These are phyloP conservation scores for Centruroides sculpturatus DNA, from an alignment of 1,140 invertebrate genomes.

Conservation along the genomic window DNA sequence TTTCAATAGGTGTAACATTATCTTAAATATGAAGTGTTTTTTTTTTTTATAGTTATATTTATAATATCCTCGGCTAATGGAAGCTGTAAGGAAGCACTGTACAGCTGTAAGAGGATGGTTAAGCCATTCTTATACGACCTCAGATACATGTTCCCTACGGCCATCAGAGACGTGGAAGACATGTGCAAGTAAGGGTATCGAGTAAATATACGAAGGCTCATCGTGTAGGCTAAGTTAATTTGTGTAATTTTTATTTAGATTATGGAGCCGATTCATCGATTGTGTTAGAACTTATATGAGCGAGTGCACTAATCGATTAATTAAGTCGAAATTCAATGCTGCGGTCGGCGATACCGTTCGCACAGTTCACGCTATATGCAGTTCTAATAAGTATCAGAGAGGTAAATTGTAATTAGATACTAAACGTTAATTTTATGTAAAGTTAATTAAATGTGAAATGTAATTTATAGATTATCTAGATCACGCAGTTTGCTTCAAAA, in stretches of 20 bases:
- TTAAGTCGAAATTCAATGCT: conserved; percentile 18
- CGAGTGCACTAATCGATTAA: conserved; percentile 17
- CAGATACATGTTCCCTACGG: conserved; percentile 21
- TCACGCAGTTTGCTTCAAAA: conserved; percentile 18
- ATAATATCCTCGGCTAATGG: neutral
- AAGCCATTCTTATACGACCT: conserved; percentile 19
- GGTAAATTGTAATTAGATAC: conserved; percentile 9
- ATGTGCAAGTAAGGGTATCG: conserved; percentile 21
- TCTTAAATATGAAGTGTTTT: too few species aligned
- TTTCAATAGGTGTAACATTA: too few species aligned
- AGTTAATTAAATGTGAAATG: too few species aligned
- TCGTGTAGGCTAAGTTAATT: neutral
- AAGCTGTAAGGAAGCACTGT: conserved; percentile 14
- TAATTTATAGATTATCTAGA: conserved; percentile 18
- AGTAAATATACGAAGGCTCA: neutral
- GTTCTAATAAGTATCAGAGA: conserved; percentile 20
- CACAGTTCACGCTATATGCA: conserved; percentile 22
- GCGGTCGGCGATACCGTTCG: conserved; percentile 21
- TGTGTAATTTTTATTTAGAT: conserved; percentile 8
- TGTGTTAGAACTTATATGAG: conserved; percentile 20
- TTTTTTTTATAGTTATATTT: too few species aligned
- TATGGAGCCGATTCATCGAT: conserved; percentile 22
- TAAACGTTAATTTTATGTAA: neutral
- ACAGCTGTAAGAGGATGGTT: conserved; percentile 18
- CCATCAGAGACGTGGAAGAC: conserved; percentile 16